Base-by-base conservation (phyloP, 2,888 invertebrate genomes). In the Hydrotaea cyrtoneurina region DNA sequence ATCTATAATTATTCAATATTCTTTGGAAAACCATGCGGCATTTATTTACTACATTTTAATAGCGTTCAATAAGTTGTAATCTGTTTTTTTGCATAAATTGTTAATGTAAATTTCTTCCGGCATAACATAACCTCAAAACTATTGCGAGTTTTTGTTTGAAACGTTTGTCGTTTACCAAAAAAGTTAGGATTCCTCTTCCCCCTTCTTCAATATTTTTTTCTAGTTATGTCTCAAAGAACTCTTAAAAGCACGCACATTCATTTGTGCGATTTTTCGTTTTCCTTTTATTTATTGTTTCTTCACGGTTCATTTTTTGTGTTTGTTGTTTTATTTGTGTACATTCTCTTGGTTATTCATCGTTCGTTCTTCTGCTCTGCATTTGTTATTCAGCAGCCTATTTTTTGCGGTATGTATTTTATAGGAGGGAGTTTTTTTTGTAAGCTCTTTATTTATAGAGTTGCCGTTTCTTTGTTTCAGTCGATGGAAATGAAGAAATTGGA, bases 121-220 rank as follows among this genome's bases (percentile, higher is more conserved):
- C 82, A 66, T 66, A 43, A 74, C 85, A 82, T 85, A 85, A 85
- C 85, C 85, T 85, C 76, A 82, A 79, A 78, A 26, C 15, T 26
- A 15, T 15, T 64, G 17, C 19, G 17, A 64, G 17, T 39, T 36
- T 26, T 50, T 53, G 26, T 23, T 53, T 36, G 23, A 72, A 72
- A 53, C 31, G 36, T 72, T 72, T 55, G 31, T 53, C 46, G 15
- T 71, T 26, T 46, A 43, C 53, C 53, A 26, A 21, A 50, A 71
- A 50, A 11, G 11, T 55, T 64, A 7, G 23, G 17, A n/a, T 62
- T 31, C 31, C n/a, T 17, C 62, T 62, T n/a, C 50, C 2, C 26
- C 23, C 8, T 46, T 69, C 69, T 69, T 23, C 23, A 23, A 13
- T 43, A 43, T 10, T 66, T 69, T 69, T n/a, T 23, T 66, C 19